Evolutionary conservation across 2,888 invertebrate species (phyloP), one percentile per base, ranked within the genome.

Genomic region (Apeira syringaria): DNA sequence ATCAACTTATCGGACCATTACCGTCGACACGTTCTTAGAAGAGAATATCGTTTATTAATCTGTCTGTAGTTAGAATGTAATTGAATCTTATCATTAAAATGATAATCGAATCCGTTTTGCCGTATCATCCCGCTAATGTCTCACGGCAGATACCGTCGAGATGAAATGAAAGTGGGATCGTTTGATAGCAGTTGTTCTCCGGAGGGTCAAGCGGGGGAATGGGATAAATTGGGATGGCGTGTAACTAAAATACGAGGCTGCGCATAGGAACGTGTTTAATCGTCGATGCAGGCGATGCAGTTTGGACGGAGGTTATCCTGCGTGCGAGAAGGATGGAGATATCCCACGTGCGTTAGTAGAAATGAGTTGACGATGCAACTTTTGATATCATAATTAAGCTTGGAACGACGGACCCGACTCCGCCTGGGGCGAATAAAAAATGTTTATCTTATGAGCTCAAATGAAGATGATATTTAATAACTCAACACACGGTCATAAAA

Each of bases 201-300:
- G 46, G 44, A 48, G 48, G 56, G 61, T 50, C 55, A 47, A 50
- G 39, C 47, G 53, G 53, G 59, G 15, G 15, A 15, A 2, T 15
- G 15, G 4, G 15, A 15, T 15, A 2, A 15, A 50, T 48, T 7
- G 33, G 50, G 38, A 22, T 32, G 18, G 53, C 47, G 61, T 63
- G 63, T 69, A 68, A 74, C 66, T 74, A 80, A 80, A 78, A 77
- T 83, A 84, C 89, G 88, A 82, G 83, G 63, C 80, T 64, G 61
- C 68, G 89, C 89, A 89, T 89, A 89, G 80, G 73, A 84, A 85
- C 89, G 87, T 89, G 89, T 82, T 82, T 88, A 89, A 89, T 88
- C 74, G 78, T 62, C 76, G 66, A 69, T 71, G 69, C 64, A 61
- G 64, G 68, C 67, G 80, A 79, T 80, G 79, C 76, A 72, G 59